These are phyloP conservation scores for Rhynchophorus ferrugineus DNA, from an alignment of 1,140 invertebrate genomes.

Conservation along the genomic window DNA sequence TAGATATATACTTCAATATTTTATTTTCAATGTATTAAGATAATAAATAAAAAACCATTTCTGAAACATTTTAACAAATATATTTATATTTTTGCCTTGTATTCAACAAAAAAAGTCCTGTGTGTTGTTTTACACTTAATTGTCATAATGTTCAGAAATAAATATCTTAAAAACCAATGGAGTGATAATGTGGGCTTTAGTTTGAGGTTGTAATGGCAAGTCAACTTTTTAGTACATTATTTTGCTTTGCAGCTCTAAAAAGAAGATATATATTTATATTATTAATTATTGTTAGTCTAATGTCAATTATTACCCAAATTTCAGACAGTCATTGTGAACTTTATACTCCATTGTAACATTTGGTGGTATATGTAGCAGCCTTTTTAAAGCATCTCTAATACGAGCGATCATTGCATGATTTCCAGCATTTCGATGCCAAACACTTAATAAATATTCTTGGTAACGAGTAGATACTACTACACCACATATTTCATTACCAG, in stretches of 20 bases:
- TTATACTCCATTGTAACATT: conserved; percentile 96
- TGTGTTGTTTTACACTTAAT: conserved; percentile 16
- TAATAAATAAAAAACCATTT: conserved; percentile 1
- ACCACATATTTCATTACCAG: conserved; percentile 96
- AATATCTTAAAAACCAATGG: neutral
- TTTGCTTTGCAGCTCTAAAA: conserved; percentile 34
- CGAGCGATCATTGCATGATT: conserved; percentile 79
- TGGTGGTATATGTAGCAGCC: conserved; percentile 88
- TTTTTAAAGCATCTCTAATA: conserved; percentile 89
- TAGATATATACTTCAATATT: neutral
- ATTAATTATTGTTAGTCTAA: neutral
- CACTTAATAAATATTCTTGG: conserved; percentile 94
- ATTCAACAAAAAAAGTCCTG: conserved; percentile 4
- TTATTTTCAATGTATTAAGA: conserved; percentile 5
- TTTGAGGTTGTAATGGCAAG: no score
- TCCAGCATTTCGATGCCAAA: conserved; percentile 94
- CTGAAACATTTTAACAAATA: conserved; percentile 13
- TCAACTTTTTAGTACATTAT: conserved; percentile 35
- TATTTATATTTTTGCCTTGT: conserved; percentile 7
- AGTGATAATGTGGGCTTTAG: neutral
- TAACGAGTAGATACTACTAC: conserved; percentile 75
- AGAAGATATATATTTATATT: conserved; percentile 3
- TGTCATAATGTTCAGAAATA: conserved; percentile 8
- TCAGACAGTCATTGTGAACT: conserved; percentile 61
- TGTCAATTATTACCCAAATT: conserved; percentile 29